These are phyloP conservation scores for Halcyon chelicuti DNA, from an alignment of 2,797 vertebrate species.

Conservation along the genomic window DNA sequence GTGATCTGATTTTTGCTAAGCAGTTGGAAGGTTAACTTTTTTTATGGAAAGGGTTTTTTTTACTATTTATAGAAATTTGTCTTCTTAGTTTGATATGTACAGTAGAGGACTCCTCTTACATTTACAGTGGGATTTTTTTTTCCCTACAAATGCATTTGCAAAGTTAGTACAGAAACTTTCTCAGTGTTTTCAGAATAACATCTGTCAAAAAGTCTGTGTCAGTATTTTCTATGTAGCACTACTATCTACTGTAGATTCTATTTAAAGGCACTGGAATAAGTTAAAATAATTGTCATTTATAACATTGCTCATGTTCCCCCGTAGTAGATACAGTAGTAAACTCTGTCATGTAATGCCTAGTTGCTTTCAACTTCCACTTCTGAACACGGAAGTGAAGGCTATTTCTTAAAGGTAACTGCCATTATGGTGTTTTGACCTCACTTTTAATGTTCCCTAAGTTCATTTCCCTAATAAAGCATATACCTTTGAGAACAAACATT, in stretches of 20 bases:
- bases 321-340: background rate
- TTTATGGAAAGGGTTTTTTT: background rate
- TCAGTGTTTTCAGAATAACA: background rate
- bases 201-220: background rate
- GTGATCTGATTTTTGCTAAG: background rate
- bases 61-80: background rate
- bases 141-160: background rate
- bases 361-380: background rate
- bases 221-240: background rate
- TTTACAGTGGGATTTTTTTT: background rate
- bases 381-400: background rate
- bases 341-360: background rate
- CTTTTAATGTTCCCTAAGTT: background rate
- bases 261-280: background rate
- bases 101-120: background rate
- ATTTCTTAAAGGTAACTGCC: background rate
- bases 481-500: background rate
- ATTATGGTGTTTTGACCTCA: background rate
- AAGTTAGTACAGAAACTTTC: background rate
- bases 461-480: background rate
- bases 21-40: background rate
- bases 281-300: background rate
- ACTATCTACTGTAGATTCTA: background rate
- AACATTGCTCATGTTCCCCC: background rate
- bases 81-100: background rate